phyloP scores from a whole-genome alignment of 2,113 vertebrate genomes.

The Hippoglossus stenolepis region DNA sequence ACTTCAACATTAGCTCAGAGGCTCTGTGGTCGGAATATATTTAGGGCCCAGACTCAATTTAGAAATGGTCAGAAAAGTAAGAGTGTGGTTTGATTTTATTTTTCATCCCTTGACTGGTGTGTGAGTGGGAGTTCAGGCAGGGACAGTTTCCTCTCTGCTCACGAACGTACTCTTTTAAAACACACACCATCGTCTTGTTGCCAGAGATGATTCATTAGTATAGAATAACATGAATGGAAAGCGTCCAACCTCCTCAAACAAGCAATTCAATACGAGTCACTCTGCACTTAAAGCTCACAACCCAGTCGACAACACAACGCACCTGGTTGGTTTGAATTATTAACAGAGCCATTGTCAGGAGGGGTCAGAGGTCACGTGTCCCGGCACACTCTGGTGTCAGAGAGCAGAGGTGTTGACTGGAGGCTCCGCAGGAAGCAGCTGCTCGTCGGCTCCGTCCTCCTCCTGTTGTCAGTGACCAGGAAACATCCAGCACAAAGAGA shows the following conservation, averaged over 20 bases:
- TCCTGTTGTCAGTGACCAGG: constrained; percentile 21
- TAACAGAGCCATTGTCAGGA: constrained; percentile 18
- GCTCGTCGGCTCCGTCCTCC: constrained; percentile 31
- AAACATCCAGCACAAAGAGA: constrained; percentile 6
- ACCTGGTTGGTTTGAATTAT: constrained; percentile 57
- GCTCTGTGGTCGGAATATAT: constrained; percentile 49
- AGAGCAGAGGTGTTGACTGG: constrained; percentile 12
- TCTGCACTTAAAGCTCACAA: neutral
- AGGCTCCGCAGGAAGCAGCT: constrained; percentile 65
- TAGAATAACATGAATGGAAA: too few species aligned
- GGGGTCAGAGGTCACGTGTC: constrained; percentile 42
- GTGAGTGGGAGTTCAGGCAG: too few species aligned
- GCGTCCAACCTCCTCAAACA: too few species aligned
- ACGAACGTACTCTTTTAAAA: neutral
- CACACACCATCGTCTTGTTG: too few species aligned
- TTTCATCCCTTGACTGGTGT: neutral
- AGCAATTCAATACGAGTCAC: neutral
- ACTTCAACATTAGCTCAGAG: neutral
- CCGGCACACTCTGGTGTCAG: constrained; percentile 1
- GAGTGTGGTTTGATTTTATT: constrained; percentile 19
- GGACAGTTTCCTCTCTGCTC: neutral
- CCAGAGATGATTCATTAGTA: too few species aligned
- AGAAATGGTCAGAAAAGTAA: neutral
- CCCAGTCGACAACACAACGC: constrained; percentile 1
- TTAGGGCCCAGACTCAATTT: constrained; percentile 36